Evolutionary conservation across 2,113 vertebrate species (phyloP).

Genomic region (Eonycteris spelaea): DNA sequence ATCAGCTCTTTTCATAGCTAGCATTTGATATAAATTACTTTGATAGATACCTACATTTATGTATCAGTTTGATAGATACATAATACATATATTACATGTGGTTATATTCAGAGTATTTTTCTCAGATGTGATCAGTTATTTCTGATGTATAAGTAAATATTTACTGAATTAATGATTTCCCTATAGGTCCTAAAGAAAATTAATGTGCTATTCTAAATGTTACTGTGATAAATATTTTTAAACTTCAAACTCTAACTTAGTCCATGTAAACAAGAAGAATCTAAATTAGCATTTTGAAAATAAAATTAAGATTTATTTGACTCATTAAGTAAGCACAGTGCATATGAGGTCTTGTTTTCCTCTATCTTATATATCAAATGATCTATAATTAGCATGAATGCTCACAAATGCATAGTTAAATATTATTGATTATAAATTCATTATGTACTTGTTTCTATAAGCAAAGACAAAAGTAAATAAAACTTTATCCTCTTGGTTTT

Average conservation of each 20-base stretch:
- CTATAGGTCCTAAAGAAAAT: slow-evolving; percentile 1
- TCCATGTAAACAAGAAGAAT: not conserved
- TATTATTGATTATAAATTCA: slow-evolving; percentile 41
- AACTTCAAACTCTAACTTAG: slow-evolving; percentile 31
- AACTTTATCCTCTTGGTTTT: not conserved
- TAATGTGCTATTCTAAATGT: not conserved
- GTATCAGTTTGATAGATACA: not conserved
- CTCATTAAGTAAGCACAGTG: not conserved
- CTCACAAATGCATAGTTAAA: slow-evolving; percentile 30
- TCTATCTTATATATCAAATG: not conserved
- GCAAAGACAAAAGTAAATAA: slow-evolving; percentile 27
- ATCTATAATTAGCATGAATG: not conserved
- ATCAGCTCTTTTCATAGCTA: not conserved
- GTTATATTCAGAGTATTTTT: slow-evolving; percentile 18
- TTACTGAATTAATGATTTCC: slow-evolving; percentile 38
- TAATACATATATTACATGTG: not conserved
- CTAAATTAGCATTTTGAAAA: slow-evolving; percentile 29
- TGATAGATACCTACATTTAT: not conserved
- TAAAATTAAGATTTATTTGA: slow-evolving; percentile 39
- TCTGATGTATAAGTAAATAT: not conserved
- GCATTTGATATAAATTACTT: slow-evolving; percentile 34
- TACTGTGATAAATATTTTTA: slow-evolving; percentile 33
- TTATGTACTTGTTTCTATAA: slow-evolving; percentile 10
- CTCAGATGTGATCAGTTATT: not conserved
- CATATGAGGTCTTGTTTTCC: not conserved